Evolutionary conservation across 1,140 invertebrate species (phyloP), one percentile per base, ranked within the genome.

Genomic region (Drosophila tani): DNA sequence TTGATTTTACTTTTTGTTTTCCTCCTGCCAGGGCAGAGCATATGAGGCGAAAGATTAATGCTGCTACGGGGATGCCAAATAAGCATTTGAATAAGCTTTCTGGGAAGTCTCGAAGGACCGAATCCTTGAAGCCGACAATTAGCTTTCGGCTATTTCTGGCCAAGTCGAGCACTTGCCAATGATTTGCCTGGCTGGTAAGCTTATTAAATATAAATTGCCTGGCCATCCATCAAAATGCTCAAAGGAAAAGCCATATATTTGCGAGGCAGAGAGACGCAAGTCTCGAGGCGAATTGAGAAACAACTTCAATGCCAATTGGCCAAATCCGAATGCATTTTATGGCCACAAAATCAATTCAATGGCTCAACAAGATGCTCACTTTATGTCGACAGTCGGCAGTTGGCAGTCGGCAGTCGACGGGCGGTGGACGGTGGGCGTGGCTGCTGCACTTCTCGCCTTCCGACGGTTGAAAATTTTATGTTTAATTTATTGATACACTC

Each of bases 401-500:
- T 3, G 32, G 32, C 32, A 55, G 32, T 40, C 15, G 32, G 6
- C 14, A 21, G 35, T 9, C 11, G 35, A 15, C 24, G n/a, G 32
- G 43, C 1, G 3, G 9, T 14, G 27, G 29, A 50, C 6, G 19
- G 14, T 27, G 56, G 62, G 55, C 62, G 46, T 55, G 62, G 63
- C 45, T n/a, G 55, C 59, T 79, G 76, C 66, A 73, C 67, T 73
- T 73, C 38, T 43, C 68, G 38, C 45, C 46, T 41, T 29, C 51
- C n/a, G 12, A 47, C 53, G 57, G 38, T 32, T 66, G 56, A 69
- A 81, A 85, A 87, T 83, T 81, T 88, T 73, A 81, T 88, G 78
- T 88, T 70, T 81, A 88, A 88, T 88, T 88, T 88, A 88, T 88
- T 90, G 84, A 88, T 85, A 90, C 84, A 88, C 85, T 90, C 81